A percentile compares a stretch with the other conserved stretches of the same genome.
phyloP scores from a whole-genome alignment of 2,888 invertebrate species.

The Epicampocera succincta region DNA sequence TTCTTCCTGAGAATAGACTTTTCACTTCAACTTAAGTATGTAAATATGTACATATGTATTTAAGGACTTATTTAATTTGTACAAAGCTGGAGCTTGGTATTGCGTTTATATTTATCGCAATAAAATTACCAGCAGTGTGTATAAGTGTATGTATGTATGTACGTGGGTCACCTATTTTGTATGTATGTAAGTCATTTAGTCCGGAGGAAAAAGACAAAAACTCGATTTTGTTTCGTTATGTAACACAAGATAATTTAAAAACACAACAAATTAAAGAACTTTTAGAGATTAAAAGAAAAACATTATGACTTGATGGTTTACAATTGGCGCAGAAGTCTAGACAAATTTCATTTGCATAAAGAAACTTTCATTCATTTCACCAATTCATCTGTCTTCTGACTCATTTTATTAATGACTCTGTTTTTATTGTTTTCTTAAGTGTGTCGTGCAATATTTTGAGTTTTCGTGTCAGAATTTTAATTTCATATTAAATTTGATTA shows the following conservation, averaged over 20 bases:
- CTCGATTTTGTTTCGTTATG: no score
- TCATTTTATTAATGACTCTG: constrained; percentile 35
- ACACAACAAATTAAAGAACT: not conserved
- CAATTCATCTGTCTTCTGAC: constrained; percentile 24
- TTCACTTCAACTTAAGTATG: no score
- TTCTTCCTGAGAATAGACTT: no score
- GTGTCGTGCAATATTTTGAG: constrained; percentile 8
- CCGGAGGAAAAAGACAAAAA: no score
- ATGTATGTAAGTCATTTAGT: no score
- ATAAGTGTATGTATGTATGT: no score
- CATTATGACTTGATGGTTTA: constrained; percentile 18
- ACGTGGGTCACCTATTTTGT: no score
- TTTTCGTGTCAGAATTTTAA: constrained; percentile 1
- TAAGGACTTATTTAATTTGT: no score
- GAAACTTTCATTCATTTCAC: constrained; percentile 24
- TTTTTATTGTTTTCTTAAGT: not conserved
- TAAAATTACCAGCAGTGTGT: no score
- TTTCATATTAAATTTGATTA: constrained; percentile 12
- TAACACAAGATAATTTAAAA: not conserved
- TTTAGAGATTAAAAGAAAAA: not conserved
- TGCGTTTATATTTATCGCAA: no score
- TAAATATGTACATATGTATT: no score
- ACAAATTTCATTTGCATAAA: constrained; percentile 21
- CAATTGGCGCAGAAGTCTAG: constrained; percentile 21
- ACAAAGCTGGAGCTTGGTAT: no score